Percentiles rank a stretch among this genome's conserved stretches.
phyloP scores from a whole-genome alignment of 1,140 invertebrate species.

The Myzus persicae region DNA sequence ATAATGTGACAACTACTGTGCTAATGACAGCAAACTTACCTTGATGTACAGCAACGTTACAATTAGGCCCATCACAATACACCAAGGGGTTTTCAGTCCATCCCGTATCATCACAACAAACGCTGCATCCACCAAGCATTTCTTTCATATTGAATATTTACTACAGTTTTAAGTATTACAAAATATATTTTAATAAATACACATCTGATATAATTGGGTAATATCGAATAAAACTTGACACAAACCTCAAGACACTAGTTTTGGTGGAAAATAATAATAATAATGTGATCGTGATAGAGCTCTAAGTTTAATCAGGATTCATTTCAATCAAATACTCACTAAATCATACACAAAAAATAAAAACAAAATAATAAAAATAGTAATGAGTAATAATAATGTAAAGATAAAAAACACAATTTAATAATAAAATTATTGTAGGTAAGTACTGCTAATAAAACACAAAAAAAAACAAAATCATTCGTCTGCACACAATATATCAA shows the following conservation, averaged over 20 bases:
- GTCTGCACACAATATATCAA: neutral
- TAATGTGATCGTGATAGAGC: neutral
- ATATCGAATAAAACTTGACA: constrained; percentile 1
- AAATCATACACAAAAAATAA: constrained; percentile 29
- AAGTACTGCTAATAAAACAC: neutral
- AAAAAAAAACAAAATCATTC: neutral
- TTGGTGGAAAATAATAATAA: neutral
- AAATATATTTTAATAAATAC: constrained; percentile 29
- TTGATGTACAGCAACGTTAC: constrained; percentile 92
- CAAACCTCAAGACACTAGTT: constrained; percentile 2
- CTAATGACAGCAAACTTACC: constrained; percentile 48
- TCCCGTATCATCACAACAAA: constrained; percentile 98
- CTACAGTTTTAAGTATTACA: constrained; percentile 12
- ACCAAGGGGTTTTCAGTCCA: constrained; percentile 98
- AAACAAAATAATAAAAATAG: neutral
- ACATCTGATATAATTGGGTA: neutral
- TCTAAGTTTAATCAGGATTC: neutral
- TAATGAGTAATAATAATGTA: neutral
- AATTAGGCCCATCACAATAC: constrained; percentile 97
- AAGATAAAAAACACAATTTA: neutral
- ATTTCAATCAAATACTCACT: constrained; percentile 28
- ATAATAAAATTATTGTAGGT: neutral
- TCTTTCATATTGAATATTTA: constrained; percentile 76
- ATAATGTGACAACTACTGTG: constrained; percentile 20
- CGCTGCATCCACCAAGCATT: constrained; percentile 99